phyloP scores from a whole-genome alignment of 2,797 vertebrate species.

The Rallus crepitans region DNA sequence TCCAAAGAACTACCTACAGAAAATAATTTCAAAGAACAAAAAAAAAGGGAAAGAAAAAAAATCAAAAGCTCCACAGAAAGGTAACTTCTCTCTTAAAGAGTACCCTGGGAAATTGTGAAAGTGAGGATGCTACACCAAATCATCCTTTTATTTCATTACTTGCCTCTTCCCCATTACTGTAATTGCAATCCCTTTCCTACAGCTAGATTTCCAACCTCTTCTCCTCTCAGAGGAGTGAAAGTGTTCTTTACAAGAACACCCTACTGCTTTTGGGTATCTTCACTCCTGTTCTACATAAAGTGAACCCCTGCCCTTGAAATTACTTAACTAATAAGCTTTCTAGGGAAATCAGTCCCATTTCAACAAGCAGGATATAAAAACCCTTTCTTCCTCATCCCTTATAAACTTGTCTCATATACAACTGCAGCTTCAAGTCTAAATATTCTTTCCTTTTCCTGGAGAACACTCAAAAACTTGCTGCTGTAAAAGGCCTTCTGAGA shows the following conservation, averaged over 20 bases:
- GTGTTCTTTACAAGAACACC: accelerated
- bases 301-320: not conserved
- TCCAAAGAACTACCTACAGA: not conserved
- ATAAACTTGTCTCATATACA: not conserved
- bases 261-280: not conserved
- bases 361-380: accelerated
- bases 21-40: not conserved
- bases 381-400: not conserved
- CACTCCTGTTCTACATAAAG: not conserved
- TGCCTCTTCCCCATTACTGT: not conserved
- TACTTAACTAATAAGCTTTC: not conserved
- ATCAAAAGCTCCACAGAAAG: not conserved
- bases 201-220: not conserved
- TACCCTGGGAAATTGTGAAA: not conserved
- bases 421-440: not conserved
- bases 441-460: not conserved
- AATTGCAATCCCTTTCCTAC: not conserved
- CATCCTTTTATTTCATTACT: not conserved
- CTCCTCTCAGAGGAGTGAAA: not conserved
- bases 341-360: not conserved
- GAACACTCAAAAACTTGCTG: not conserved
- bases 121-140: not conserved
- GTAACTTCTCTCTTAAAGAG: accelerated
- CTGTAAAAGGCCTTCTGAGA: not conserved
- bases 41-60: accelerated